phyloP scores from a whole-genome alignment of 2,113 vertebrate species.

The Tachysurus fulvidraco region DNA sequence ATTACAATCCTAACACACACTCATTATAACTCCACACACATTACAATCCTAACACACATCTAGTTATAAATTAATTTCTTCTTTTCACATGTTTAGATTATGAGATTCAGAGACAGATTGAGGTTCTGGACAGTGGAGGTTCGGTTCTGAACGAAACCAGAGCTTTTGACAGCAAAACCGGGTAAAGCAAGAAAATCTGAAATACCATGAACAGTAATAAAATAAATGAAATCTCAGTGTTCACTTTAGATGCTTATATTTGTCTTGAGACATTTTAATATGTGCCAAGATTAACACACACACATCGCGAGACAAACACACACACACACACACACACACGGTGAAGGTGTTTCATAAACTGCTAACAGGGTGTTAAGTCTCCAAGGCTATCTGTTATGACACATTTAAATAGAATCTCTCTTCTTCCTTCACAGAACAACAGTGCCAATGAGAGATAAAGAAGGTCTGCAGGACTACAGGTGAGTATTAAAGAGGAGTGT shows the following conservation, averaged over 20 bases:
- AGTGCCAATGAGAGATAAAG: constrained; percentile 94
- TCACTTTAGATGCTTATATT: too few species aligned
- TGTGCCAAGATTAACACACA: constrained; percentile 35
- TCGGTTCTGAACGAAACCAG: constrained; percentile 91
- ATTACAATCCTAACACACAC: neutral
- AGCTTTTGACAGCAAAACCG: constrained; percentile 87
- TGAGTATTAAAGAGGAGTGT: constrained; percentile 60
- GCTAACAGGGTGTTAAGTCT: constrained; percentile 5
- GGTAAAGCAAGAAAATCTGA: constrained; percentile 74
- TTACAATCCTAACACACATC: neutral
- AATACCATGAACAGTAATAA: neutral
- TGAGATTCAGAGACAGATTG: constrained; percentile 93
- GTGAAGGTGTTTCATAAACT: constrained; percentile 7
- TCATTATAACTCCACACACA: neutral
- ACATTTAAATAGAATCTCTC: neutral
- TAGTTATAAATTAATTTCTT: neutral
- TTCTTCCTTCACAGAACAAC: constrained; percentile 76
- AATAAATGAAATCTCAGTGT: neutral
- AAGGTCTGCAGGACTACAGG: constrained; percentile 97
- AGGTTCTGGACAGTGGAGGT: constrained; percentile 82
- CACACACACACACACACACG: constrained; percentile 47
- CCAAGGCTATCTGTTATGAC: neutral
- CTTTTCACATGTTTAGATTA: constrained; percentile 76
- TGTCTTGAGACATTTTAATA: neutral
- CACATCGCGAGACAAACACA: constrained; percentile 44